Evolutionary conservation across 2,888 invertebrate species (phyloP).

Genomic region (Odontomyia ornata): DNA sequence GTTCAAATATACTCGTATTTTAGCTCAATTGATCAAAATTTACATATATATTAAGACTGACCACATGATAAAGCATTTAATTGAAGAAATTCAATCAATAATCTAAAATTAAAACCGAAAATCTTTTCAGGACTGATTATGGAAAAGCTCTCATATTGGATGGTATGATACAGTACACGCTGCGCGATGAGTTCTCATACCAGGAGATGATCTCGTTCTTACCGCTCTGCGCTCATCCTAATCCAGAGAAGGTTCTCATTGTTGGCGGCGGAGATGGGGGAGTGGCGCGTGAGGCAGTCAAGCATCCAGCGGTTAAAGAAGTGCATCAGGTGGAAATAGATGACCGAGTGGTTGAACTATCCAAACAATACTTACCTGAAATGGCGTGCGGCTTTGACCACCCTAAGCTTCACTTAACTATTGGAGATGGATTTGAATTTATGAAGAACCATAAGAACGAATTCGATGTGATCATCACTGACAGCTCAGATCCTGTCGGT

Average conservation of each 20-base stretch:
- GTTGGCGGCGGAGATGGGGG: constrained; percentile 99
- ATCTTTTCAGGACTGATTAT: constrained; percentile 71
- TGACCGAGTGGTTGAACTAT: constrained; percentile 86
- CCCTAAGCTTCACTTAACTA: constrained; percentile 82
- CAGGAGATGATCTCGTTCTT: constrained; percentile 98
- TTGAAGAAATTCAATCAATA: too few relatives aligned
- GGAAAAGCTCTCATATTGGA: constrained; percentile 91
- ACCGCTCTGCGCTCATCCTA: constrained; percentile 89
- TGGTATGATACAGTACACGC: constrained; percentile 96
- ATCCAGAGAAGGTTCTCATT: constrained; percentile 90
- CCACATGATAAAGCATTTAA: too few relatives aligned
- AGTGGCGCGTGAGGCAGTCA: constrained; percentile 92
- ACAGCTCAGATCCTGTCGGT: constrained; percentile 97
- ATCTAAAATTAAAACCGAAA: too few relatives aligned
- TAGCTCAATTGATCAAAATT: too few relatives aligned
- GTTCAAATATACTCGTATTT: too few relatives aligned
- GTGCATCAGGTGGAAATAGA: constrained; percentile 97
- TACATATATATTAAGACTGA: too few relatives aligned
- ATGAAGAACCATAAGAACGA: constrained; percentile 84
- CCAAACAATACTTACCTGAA: constrained; percentile 87
- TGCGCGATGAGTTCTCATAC: constrained; percentile 95
- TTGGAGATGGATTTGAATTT: constrained; percentile 95
- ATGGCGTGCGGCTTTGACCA: constrained; percentile 89
- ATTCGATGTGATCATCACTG: constrained; percentile 98
- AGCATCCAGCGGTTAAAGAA: constrained; percentile 87